phyloP scores from a whole-genome alignment of 2,888 invertebrate genomes.

The Noctua pronuba region DNA sequence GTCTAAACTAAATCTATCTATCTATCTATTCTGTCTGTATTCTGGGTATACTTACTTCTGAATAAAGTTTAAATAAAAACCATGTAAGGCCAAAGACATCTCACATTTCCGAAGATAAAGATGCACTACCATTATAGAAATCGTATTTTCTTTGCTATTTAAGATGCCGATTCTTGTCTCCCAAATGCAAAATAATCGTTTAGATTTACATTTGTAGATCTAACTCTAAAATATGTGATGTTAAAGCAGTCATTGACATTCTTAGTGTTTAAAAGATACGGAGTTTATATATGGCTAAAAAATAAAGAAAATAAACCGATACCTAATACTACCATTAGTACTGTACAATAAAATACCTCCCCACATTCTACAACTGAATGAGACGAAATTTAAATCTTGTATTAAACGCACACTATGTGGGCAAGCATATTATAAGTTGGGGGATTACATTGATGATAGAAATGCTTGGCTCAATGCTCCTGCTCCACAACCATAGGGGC shows the following conservation, averaged over 20 bases:
- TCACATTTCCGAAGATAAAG: neutral
- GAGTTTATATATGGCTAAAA: neutral
- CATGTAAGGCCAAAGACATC: neutral
- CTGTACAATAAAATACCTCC: too few relatives aligned
- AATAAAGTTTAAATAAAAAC: neutral
- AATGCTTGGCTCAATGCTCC: too few relatives aligned
- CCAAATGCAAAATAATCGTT: conserved; percentile 9
- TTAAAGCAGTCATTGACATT: conserved; percentile 1
- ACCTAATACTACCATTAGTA: too few relatives aligned
- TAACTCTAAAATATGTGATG: conserved; percentile 8
- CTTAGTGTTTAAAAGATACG: neutral
- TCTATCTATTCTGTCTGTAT: too few relatives aligned
- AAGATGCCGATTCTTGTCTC: conserved; percentile 1
- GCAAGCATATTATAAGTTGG: too few relatives aligned
- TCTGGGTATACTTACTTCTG: neutral
- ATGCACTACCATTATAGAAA: neutral
- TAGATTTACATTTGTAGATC: neutral
- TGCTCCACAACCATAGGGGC: too few relatives aligned
- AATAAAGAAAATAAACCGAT: neutral
- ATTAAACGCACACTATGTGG: too few relatives aligned
- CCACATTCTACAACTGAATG: too few relatives aligned
- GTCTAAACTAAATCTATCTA: too few relatives aligned
- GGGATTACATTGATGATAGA: too few relatives aligned
- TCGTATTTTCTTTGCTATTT: neutral
- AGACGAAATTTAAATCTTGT: too few relatives aligned